These are phyloP conservation scores for Caprella mutica DNA, from an alignment of 2,888 invertebrate species.

Conservation along the genomic window DNA sequence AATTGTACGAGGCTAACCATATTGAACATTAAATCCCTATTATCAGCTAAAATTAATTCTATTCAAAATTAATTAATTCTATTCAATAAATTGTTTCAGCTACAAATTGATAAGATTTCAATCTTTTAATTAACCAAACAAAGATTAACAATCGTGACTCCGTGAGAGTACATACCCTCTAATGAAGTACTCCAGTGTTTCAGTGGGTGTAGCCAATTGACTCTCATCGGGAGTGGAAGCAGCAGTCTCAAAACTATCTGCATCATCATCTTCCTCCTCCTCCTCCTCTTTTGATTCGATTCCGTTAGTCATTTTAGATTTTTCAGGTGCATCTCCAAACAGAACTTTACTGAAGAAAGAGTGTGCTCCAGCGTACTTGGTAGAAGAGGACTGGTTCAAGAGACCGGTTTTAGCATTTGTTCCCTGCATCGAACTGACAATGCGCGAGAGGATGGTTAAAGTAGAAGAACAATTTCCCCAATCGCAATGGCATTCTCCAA, in stretches of 20 bases:
- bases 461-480: slow-evolving; percentile 10
- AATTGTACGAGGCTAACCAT: too few species aligned
- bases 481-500: slow-evolving; percentile 19
- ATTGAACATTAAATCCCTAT: too few species aligned
- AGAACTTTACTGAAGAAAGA: too few species aligned
- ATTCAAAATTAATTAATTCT: too few species aligned
- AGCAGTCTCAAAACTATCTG: slow-evolving; percentile 25
- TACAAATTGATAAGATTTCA: too few species aligned
- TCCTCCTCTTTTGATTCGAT: neutral
- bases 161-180: slow-evolving; percentile 19
- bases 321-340: neutral
- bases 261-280: slow-evolving; percentile 8
- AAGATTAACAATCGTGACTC: too few species aligned
- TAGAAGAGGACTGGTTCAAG: too few species aligned
- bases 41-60: too few species aligned
- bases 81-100: too few species aligned
- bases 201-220: slow-evolving; percentile 22
- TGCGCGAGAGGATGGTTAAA: neutral
- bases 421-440: neutral
- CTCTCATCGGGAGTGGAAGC: slow-evolving; percentile 13
- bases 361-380: too few species aligned
- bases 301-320: neutral
- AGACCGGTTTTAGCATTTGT: neutral
- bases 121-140: too few species aligned
- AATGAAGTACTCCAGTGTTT: slow-evolving; percentile 15